Evolutionary conservation across 2,113 vertebrate genomes (phyloP), one percentile per base, ranked within the genome.

Genomic region (Damaliscus lunatus): DNA sequence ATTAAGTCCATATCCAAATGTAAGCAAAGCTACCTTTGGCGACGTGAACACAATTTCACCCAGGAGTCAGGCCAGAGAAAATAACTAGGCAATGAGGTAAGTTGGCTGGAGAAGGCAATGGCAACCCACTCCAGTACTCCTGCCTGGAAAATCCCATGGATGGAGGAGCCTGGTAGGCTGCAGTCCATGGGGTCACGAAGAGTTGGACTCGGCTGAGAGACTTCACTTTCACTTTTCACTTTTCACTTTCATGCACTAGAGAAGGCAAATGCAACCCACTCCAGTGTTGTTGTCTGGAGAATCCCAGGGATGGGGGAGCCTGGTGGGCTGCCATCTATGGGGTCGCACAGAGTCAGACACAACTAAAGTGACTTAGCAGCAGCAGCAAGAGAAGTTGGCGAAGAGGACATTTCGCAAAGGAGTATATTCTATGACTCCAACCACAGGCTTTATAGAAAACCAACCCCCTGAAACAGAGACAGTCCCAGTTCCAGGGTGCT

Each of bases 301-400:
- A 71, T 36, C 64, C 64, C 64, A 36, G 64, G n/a, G 8, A 71
- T 0, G 9, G 64, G 17, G 9, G 64, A 71, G 64, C 8, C 64
- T 71, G 64, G n/a, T 71, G 9, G 17, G n/a, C 17, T 71, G 64
- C 64, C 0, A 0, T 11, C 64, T 71, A 11, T 11, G 17, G 64
- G 9, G 64, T 71, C 17, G 0, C 64, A 71, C n/a, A 36, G 64
- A 71, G 9, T 36, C 4, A 0, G 64, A 71, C 64, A 71, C 1
- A 9, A 71, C n/a, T 36, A 8, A 36, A 71, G n/a, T 10, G 64
- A 71, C 17, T 36, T 71, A 71, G 64, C n/a, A 71, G n/a, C n/a
- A 71, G 64, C 19, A 67, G 33, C 8, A 67, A 31, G 59, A 60
- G 50, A 88, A 7, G 81, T 7, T 10, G 14, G 23, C 3, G 2